Percentiles rank a stretch among this genome's conserved stretches.
Evolutionary conservation across 2,888 invertebrate species (phyloP).

Genomic region (Chrysolina oricalcia): DNA sequence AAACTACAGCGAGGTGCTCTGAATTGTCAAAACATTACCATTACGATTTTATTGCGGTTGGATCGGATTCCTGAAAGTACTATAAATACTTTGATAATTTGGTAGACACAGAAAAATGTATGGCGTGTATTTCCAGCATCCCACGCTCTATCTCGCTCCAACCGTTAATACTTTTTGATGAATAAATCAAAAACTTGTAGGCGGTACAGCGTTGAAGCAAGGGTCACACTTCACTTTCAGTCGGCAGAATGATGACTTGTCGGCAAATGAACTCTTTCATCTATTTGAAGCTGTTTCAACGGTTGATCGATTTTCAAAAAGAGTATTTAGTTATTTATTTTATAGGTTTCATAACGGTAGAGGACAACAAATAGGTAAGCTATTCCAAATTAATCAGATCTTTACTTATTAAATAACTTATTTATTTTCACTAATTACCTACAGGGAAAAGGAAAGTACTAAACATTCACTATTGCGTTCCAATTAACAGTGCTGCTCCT

Average conservation of each 20-base stretch:
- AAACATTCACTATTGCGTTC: too few species aligned
- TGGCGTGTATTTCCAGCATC: constrained; percentile 7
- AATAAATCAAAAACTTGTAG: constrained; percentile 6
- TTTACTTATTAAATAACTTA: too few species aligned
- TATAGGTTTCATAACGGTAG: too few species aligned
- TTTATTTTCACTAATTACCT: too few species aligned
- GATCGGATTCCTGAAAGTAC: constrained; percentile 10
- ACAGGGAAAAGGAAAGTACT: too few species aligned
- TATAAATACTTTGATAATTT: constrained; percentile 12
- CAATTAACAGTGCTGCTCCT: too few species aligned
- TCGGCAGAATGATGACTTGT: not conserved
- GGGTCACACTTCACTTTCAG: constrained; percentile 7
- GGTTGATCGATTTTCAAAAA: not conserved
- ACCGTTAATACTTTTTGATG: not conserved
- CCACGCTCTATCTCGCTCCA: not conserved
- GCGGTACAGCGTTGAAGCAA: not conserved
- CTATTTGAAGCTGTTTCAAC: not conserved
- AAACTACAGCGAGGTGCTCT: not conserved
- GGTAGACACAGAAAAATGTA: constrained; percentile 9
- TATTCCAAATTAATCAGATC: too few species aligned
- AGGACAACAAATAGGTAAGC: too few species aligned
- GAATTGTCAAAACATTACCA: constrained; percentile 3
- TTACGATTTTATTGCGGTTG: not conserved
- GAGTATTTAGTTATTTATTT: too few species aligned
- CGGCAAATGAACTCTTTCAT: not conserved